Base-by-base conservation (phyloP, 2,113 vertebrate species). In the Lampris incognitus region DNA sequence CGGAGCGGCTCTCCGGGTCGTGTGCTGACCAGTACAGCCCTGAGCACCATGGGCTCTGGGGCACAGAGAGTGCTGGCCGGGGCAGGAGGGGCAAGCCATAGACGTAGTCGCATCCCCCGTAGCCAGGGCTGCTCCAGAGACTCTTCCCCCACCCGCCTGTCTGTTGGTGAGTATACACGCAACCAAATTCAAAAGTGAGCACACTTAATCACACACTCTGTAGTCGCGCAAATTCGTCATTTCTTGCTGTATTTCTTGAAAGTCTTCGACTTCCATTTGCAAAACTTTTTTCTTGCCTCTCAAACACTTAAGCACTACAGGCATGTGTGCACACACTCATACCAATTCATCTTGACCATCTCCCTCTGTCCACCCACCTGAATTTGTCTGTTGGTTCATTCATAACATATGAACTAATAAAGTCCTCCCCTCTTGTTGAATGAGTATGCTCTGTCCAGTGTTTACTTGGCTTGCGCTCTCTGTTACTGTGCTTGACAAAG, bases 91-190 rank as follows among this genome's bases (percentile, higher is more conserved):
- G 85, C 91, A 6, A 93, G 94, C 10, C 96, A 96, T 66, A 95
- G 97, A 38, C 94, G 96, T 71, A 99, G 98, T 93, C 96, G 97
- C 86, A 98, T 99, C 79, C 98, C 98, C 0, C 95, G 98, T 74
- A 98, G 97, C 89, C 97, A 99, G 90, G 98, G 98, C 59, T 98
- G 97, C 87, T 99, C 97, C 87, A 94, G 98, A 82, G 98, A 99
- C 91, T 97, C 97, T 0, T 98, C 97, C 78, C 98, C 98, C 36
- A 98, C 98, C 2, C 94, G 98, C 36, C 77, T 99, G 52, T 98
- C 97, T 76, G 97, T 99, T 74, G 98, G 98, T 99, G 93, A 96
- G 96, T 49, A 50, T 54, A 58, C 55, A 1, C 10, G 1, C 63
- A n/a, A 44, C 3, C 11, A 38, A 57, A 2, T 10, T 13, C 13